Conservation (phyloP, 92 coral and sea anemone species). For the Zoanthus sansibaricus region DNA sequence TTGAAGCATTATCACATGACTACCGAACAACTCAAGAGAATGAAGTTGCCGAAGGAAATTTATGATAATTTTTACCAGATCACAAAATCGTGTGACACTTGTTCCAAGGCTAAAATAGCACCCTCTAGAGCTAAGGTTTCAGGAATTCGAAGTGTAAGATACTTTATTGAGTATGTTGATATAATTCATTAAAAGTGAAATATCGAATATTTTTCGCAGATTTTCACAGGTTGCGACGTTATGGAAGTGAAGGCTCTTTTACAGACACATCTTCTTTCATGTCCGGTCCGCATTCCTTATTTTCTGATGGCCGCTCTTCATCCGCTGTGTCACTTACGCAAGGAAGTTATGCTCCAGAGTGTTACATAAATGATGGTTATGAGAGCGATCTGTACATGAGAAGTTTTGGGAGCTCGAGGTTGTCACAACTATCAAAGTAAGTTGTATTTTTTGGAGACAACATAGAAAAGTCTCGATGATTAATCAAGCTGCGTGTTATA, state of each 20-base stretch:
- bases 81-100: too few species aligned
- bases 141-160: too few species aligned
- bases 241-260: conserved; percentile 78
- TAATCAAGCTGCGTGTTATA: too few species aligned
- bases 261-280: conserved; percentile 79
- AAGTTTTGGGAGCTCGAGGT: conserved; percentile 84
- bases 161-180: too few species aligned
- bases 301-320: conserved; percentile 91
- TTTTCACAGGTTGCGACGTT: conserved; percentile 64
- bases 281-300: conserved; percentile 88
- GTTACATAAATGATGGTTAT: conserved; percentile 91
- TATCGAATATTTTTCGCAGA: conserved; percentile 32
- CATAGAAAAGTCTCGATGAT: too few species aligned
- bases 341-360: conserved; percentile 95
- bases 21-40: too few species aligned
- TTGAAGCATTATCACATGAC: too few species aligned
- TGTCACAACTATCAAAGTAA: conserved; percentile 51
- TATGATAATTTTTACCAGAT: too few species aligned
- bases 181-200: neutral
- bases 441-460: neutral
- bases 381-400: conserved; percentile 80
- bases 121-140: too few species aligned
- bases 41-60: too few species aligned
- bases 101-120: too few species aligned
- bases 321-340: conserved; percentile 88